Base-by-base conservation (phyloP, 1,140 invertebrate species). In the Drosophila sturtevanti region DNA sequence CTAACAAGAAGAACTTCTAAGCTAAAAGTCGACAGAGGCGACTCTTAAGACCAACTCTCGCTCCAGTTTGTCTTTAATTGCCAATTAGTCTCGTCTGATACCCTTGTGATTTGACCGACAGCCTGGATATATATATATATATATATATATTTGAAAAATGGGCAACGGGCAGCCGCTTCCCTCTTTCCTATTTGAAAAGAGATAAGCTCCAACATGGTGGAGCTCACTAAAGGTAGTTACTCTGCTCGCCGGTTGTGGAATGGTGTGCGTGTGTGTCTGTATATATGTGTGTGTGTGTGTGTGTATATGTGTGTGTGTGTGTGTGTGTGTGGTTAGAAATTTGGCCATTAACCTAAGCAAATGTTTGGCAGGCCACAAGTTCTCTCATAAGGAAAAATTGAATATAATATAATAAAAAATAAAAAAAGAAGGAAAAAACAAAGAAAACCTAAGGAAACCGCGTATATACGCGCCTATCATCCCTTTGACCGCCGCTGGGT, bases 21-120 rank as follows among this genome's bases (percentile, higher is more conserved):
- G 31, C 31, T 18, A 10, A 18, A 58, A 12, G 27, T 18, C 5
- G 27, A 21, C 55, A 4, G 27, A 34, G 14, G 18, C 55, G 76
- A 52, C 41, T 48, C 41, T 48, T 7, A 48, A 48, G 41, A 48
- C 41, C 41, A 16, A 16, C 18, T 48, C 41, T 48, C 41, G 41
- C 41, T 48, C 62, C 68, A 77, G 81, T 81, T 85, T 72, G 72
- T 78, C 78, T 86, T 87, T 87, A 86, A 86, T 87, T 86, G 81
- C 44, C 81, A 86, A 86, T 86, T 86, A 86, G 81, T 52, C 74
- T 58, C 52, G 72, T 64, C 81, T 87, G 82, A 86, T 86, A 86
- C 69, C 78, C 81, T 81, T 75, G 78, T 77, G 79, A 86, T 87
- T 81, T 86, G 73, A 48, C 41, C 41, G 81, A 79, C 77, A 31